Base-by-base conservation (phyloP, 2,797 vertebrate genomes). In the Hirundo rustica region DNA sequence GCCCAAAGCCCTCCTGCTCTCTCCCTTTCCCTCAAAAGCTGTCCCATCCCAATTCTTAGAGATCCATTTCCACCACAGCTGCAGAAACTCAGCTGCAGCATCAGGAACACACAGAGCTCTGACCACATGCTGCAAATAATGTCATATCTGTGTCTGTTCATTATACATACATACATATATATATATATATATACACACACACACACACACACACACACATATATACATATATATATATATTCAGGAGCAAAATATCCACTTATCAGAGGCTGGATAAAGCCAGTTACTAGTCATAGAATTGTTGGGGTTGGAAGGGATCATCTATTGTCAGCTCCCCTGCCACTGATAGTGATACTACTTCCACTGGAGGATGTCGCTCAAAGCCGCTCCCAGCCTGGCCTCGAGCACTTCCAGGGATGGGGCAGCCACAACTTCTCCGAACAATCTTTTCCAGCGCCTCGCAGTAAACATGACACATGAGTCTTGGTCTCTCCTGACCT, bases 1-100 rank as follows among this genome's bases (percentile, higher is more conserved):
- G 16, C 29, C 15, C 0, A 0, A 36, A 50, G 32, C 5, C 10
- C 0, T 1, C 14, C 34, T 27, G 26, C 51, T 65, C 23, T 23
- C 12, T n/a, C 29, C 36, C 23, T 38, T 48, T n/a, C 5, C 7
- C 13, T 27, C 13, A 32, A 9, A 45, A 64, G 26, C 45, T 2
- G 7, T 47, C 6, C 9, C 3, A 2, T 16, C 25, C n/a, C 15
- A 16, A 36, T 85, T 70, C 47, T 54, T 11, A 30, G 44, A 44
- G 47, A 70, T 47, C 7, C 26, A 25, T 34, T 85, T 75, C 89
- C 72, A 71, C 22, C 22, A 50, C 47, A n/a, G 54, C 70, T 34
- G 48, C 0, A 3, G 58, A 65, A 91, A 34, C 13, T 32, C 70
- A 32, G 51, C 62, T 79, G 40, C 74, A 60, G 64, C 47, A 51